A percentile compares a stretch with the other conserved stretches of the same genome.
Evolutionary conservation across 2,888 invertebrate genomes (phyloP).

Genomic region (Drosophila tripunctata): DNA sequence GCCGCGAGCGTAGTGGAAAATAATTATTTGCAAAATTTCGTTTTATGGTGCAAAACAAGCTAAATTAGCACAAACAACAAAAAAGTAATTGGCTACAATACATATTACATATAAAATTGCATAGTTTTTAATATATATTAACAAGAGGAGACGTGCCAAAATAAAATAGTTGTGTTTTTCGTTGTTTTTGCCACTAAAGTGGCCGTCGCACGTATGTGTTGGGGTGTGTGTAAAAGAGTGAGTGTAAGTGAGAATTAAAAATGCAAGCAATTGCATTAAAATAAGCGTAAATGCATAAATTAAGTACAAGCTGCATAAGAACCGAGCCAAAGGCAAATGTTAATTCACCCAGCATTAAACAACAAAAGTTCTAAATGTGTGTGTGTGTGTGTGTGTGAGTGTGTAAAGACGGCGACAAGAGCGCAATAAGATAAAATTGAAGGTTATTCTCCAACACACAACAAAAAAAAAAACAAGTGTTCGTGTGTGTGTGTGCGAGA

Average conservation of each 20-base stretch:
- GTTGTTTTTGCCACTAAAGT: slow-evolving; percentile 32
- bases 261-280: slow-evolving; percentile 39
- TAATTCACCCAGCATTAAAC: slow-evolving; percentile 49
- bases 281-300: slow-evolving; percentile 42
- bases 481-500: slow-evolving; percentile 46
- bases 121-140: slow-evolving; percentile 9
- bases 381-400: slow-evolving; percentile 25
- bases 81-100: slow-evolving; percentile 23
- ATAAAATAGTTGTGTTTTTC: slow-evolving; percentile 5
- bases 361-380: slow-evolving; percentile 39
- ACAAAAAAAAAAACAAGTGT: slow-evolving; percentile 52
- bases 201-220: slow-evolving; percentile 38
- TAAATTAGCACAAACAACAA: slow-evolving; percentile 29
- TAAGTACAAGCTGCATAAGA: slow-evolving; percentile 27
- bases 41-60: slow-evolving; percentile 29
- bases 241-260: slow-evolving; percentile 34
- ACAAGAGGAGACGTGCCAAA: slow-evolving; percentile 2
- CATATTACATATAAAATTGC: neutral
- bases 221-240: slow-evolving; percentile 20
- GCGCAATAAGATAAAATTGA: slow-evolving; percentile 77
- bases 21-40: slow-evolving; percentile 38
- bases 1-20: slow-evolving; percentile 57
- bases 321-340: slow-evolving; percentile 39
- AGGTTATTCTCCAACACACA: slow-evolving; percentile 72
- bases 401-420: slow-evolving; percentile 45